Evolutionary conservation across 1,140 invertebrate species (phyloP), one percentile per base, ranked within the genome.

Genomic region (Eubasilissa regina): DNA sequence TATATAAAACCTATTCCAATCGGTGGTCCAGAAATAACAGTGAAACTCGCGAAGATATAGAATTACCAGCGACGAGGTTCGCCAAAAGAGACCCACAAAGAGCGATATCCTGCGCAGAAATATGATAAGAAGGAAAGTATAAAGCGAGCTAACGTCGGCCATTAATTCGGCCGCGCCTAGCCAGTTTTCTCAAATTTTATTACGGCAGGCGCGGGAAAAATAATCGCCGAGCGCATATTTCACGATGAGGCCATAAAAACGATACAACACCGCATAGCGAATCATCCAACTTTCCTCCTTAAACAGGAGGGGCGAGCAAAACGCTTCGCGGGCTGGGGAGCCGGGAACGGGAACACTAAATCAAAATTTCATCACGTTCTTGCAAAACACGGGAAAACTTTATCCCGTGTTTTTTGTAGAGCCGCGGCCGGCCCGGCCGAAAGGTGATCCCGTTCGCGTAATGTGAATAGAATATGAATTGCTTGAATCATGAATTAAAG

Each of bases 311-410:
- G 58, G 35, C 55, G 74, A 44, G 12, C 15, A 60, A 44, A 25
- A 6, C 35, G 55, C 53, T 64, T 47, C 43, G 3, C 43, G 56
- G 72, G 72, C 43, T n/a, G 11, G 66, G 53, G 80, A 47, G 43
- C 51, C 74, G 60, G 75, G 80, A 56, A 43, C 35, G 78, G 60
- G 75, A 78, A 47, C 77, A 79, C 72, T 79, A 82, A 82, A 82
- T 82, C 80, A 79, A 79, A 82, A 82, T 82, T 82, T 82, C 80
- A 81, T 81, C 80, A 81, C 80, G 80, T 81, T 66, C 74, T 79
- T 74, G 72, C 80, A 78, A 70, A 78, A 81, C 77, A 81, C 80
- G 73, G 53, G 60, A 81, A 81, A 81, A 81, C 80, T 81, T 81
- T 78, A 75, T 78, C 80, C 75, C 58, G 55, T 76, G 68, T 79